phyloP scores from a whole-genome alignment of 2,888 invertebrate genomes.

The Pocota personata region DNA sequence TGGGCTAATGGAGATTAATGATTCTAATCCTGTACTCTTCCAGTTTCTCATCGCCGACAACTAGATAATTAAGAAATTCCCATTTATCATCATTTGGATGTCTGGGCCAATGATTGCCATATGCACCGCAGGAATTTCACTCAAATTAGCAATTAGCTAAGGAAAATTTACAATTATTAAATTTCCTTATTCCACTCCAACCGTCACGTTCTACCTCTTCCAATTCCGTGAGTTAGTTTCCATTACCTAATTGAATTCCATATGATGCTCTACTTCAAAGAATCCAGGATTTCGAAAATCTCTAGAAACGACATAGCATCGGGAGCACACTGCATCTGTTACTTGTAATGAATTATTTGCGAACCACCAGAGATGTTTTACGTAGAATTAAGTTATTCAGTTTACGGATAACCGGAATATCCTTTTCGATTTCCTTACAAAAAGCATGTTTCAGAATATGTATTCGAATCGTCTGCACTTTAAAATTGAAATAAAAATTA shows the following conservation, averaged over 20 bases:
- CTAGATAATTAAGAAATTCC: neutral
- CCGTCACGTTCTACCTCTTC: neutral
- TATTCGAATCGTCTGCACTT: neutral
- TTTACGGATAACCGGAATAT: conserved; percentile 25
- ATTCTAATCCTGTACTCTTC: neutral
- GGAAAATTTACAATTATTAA: conserved; percentile 1
- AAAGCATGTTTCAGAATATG: conserved; percentile 5
- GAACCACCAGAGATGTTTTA: neutral
- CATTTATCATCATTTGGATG: conserved; percentile 31
- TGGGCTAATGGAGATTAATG: neutral
- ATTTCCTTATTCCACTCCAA: conserved; percentile 11
- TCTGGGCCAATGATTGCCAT: neutral
- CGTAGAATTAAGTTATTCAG: neutral
- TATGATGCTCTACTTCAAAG: neutral
- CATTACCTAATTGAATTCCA: conserved; percentile 33
- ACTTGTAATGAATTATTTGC: neutral
- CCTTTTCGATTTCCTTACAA: conserved; percentile 10
- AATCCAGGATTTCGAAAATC: neutral
- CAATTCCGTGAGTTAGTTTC: conserved; percentile 9
- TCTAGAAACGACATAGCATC: neutral
- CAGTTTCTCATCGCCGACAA: neutral
- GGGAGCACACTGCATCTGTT: neutral
- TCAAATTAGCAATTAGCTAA: conserved; percentile 2
- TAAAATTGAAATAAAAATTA: conserved; percentile 20
- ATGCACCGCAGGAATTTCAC: conserved; percentile 12